A percentile compares a stretch with the other conserved stretches of the same genome.
phyloP scores from a whole-genome alignment of 2,888 invertebrate genomes.

The Andrena bucephala region DNA sequence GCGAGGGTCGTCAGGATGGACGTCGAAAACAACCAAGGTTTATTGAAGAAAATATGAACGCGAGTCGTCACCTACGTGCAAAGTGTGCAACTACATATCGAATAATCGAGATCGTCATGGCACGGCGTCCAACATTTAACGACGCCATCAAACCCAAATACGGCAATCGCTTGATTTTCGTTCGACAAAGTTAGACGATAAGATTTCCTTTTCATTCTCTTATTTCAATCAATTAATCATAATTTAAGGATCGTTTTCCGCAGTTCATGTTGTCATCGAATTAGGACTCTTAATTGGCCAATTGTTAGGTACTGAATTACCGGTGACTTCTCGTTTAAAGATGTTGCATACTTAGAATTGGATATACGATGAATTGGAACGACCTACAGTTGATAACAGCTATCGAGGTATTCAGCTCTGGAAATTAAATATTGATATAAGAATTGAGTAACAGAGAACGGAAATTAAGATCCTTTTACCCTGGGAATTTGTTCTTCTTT shows the following conservation, averaged over 20 bases:
- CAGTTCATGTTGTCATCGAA: background rate
- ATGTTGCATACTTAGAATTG: no score
- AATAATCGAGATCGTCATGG: conserved; percentile 12
- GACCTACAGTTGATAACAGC: no score
- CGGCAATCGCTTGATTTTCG: conserved; percentile 7
- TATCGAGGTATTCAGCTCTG: no score
- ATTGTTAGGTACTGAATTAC: no score
- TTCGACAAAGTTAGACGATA: background rate
- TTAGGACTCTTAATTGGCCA: background rate
- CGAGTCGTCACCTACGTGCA: conserved; percentile 8
- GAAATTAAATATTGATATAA: no score
- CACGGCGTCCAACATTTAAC: conserved; percentile 14
- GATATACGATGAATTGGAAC: no score
- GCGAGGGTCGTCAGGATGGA: background rate
- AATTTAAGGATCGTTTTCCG: background rate
- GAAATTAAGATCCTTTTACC: no score
- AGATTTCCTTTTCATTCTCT: background rate
- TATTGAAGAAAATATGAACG: conserved; percentile 6
- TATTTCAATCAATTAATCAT: background rate
- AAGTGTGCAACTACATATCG: conserved; percentile 7
- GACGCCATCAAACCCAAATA: conserved; percentile 15
- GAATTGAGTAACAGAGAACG: no score
- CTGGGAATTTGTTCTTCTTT: no score
- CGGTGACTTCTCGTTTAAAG: no score
- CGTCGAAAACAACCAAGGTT: conserved; percentile 17